These are phyloP conservation scores for Spodoptera exigua DNA, from an alignment of 2,888 invertebrate species.

Conservation along the genomic window DNA sequence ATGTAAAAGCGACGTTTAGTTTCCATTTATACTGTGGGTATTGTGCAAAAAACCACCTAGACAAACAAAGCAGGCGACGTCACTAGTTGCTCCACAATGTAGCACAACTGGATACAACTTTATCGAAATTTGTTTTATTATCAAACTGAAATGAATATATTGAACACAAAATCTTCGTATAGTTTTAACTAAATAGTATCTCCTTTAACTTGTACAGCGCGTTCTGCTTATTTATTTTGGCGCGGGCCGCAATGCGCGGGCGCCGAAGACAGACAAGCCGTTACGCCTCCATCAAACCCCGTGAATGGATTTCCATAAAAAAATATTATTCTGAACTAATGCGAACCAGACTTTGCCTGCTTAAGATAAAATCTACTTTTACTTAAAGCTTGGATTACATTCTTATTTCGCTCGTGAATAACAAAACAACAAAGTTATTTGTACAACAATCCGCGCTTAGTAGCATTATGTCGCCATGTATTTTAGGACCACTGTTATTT, in stretches of 20 bases:
- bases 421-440: conserved; percentile 6
- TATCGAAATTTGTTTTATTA: no score
- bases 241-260: conserved; percentile 77
- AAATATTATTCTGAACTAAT: conserved; percentile 58
- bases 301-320: conserved; percentile 75
- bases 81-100: conserved; percentile 7
- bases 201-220: conserved; percentile 56
- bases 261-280: conserved; percentile 83
- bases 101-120: no score
- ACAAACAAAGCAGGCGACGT: conserved; percentile 56
- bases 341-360: conserved; percentile 27
- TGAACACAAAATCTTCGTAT: no score
- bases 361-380: conserved; percentile 16
- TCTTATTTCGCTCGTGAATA: conserved; percentile 10
- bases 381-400: neutral
- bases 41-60: conserved; percentile 65
- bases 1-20: conserved; percentile 52
- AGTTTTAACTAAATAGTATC: conserved; percentile 45
- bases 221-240: conserved; percentile 85
- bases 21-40: conserved; percentile 28
- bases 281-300: conserved; percentile 77
- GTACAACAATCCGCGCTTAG: conserved; percentile 2
- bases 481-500: conserved; percentile 20
- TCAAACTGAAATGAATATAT: no score
- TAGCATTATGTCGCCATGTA: conserved; percentile 1